Evolutionary conservation across 2,113 vertebrate genomes (phyloP).

Genomic region (Progne subis): DNA sequence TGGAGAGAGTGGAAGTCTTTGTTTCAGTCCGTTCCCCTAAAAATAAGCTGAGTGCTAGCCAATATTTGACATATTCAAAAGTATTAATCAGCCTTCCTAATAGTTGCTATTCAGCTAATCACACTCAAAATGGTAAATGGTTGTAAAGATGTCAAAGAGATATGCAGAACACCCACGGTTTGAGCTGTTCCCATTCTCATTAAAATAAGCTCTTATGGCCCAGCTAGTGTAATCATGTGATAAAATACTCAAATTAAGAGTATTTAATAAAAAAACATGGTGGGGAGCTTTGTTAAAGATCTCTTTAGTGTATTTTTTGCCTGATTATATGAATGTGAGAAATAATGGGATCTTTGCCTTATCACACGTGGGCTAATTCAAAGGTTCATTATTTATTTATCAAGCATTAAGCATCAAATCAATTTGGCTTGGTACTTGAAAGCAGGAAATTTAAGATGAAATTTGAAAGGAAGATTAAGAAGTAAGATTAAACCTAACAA

Average conservation of each 20-base stretch:
- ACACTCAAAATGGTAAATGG: constrained; percentile 60
- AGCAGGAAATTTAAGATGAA: constrained; percentile 73
- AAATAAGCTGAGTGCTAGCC: constrained; percentile 2
- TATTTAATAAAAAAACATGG: constrained; percentile 67
- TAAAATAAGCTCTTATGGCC: constrained; percentile 73
- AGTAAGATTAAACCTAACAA: constrained; percentile 63
- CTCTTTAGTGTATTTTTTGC: constrained; percentile 72
- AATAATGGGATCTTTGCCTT: constrained; percentile 76
- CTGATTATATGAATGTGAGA: constrained; percentile 73
- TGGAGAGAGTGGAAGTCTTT: background rate
- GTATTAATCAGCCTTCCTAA: constrained; percentile 69
- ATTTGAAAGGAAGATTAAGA: constrained; percentile 73
- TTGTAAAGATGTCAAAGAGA: constrained; percentile 69
- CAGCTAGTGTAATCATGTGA: constrained; percentile 67
- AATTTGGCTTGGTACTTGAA: constrained; percentile 74
- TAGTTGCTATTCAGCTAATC: constrained; percentile 65
- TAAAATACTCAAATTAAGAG: constrained; percentile 72
- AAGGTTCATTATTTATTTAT: constrained; percentile 78
- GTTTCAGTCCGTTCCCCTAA: background rate
- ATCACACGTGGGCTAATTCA: constrained; percentile 73
- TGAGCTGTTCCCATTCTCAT: constrained; percentile 62
- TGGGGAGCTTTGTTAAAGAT: constrained; percentile 65
- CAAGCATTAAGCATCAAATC: constrained; percentile 74
- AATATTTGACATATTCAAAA: constrained; percentile 60
- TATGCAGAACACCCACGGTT: constrained; percentile 66